Evolutionary conservation across 2,888 invertebrate species (phyloP), one percentile per base, ranked within the genome.

Genomic region (Diaphora mendica): DNA sequence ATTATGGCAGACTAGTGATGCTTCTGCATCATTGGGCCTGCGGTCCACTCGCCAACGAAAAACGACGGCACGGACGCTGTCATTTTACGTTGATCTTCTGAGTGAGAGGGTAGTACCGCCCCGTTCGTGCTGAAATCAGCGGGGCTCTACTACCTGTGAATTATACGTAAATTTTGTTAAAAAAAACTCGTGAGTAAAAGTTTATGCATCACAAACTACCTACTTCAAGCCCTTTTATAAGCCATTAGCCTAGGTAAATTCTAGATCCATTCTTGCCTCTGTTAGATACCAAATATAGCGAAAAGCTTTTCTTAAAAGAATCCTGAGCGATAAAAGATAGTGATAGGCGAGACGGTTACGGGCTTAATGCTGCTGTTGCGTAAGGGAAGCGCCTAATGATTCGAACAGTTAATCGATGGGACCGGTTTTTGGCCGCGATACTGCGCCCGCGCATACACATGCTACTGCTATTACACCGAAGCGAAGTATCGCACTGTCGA

Each of bases 301-400:
- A 23, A 39, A 35, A 65, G 3, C 20, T 65, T 35, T 65, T 65
- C 64, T 65, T 39, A 23, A 39, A 65, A 65, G 35, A 65, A 65
- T 65, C 64, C 23, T 23, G 9, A 20, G 64, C 55, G 15, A 51
- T 68, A 68, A 55, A 39, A 3, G n/a, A 26, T 35, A 15, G 8
- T 55, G 33, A 55, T 68, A 71, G 64, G 71, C 48, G 62, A 69
- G 73, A 73, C 65, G 62, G 62, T 72, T 48, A 48, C 35, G 17
- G 71, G 35, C 39, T 30, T 51, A 69, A 26, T 13, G 73, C 26
- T 15, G 20, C 3, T 66, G 78, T 89, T 88, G 79, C 87, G 89
- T 85, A 87, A 89, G 83, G 83, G 86, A 87, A 84, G 85, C 77
- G 79, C 74, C 71, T 78, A 79, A 78, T 78, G 72, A 74, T 70